These are phyloP conservation scores for Staurois parvus DNA, from an alignment of 2,797 vertebrate genomes.

Conservation along the genomic window DNA sequence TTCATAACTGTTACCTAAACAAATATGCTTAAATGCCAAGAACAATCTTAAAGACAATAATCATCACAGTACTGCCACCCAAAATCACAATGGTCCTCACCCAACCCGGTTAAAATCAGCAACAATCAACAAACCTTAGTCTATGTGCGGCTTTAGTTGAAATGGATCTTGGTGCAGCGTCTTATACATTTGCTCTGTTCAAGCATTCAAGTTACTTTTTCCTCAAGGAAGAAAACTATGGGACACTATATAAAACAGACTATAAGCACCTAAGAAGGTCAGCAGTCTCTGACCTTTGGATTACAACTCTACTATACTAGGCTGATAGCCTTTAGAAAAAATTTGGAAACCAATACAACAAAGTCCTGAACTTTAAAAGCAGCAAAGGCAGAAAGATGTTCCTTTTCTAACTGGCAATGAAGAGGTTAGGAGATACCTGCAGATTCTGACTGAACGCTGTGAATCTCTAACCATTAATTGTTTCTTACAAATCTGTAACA, in stretches of 20 bases:
- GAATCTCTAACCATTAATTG: slow-evolving; percentile 31
- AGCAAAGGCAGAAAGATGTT: background rate
- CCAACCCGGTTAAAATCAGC: background rate
- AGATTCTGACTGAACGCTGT: slow-evolving; percentile 29
- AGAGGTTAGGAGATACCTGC: slow-evolving; percentile 12
- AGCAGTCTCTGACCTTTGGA: no score
- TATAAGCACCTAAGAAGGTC: background rate
- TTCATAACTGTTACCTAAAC: no score
- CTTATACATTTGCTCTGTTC: no score
- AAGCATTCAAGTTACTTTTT: background rate
- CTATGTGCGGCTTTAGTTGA: no score
- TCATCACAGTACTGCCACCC: background rate
- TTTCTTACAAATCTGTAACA: slow-evolving; percentile 28
- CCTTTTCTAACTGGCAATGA: background rate
- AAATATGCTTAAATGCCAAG: no score
- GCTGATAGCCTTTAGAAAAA: background rate
- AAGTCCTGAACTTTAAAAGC: background rate
- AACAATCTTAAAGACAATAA: background rate
- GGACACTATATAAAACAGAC: background rate
- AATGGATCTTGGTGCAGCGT: no score
- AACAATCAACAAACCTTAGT: background rate
- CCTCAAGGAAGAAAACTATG: background rate
- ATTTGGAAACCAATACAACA: background rate
- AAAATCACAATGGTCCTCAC: background rate
- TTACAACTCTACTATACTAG: no score